Conservation (phyloP, 2,113 vertebrate species). For the Antechinus stuartii region DNA sequence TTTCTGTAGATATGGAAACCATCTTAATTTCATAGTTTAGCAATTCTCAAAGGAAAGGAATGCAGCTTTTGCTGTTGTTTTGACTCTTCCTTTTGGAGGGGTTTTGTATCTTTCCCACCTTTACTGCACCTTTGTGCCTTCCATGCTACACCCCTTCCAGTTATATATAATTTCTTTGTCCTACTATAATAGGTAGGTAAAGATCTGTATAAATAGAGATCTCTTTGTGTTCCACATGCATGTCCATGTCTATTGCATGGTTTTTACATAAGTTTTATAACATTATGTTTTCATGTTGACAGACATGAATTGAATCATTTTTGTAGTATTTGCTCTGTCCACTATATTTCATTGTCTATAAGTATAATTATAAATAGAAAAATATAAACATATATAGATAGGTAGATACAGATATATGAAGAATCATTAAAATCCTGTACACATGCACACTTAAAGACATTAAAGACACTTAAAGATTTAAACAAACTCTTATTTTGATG, state of each 20-base stretch:
- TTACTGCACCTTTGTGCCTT: not conserved
- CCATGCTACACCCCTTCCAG: not conserved
- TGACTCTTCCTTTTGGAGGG: not conserved
- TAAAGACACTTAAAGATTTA: too few relatives aligned
- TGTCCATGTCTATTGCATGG: too few relatives aligned
- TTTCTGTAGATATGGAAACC: not conserved
- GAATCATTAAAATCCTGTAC: not conserved
- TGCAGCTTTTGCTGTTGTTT: not conserved
- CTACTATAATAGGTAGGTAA: not conserved
- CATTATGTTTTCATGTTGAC: not conserved
- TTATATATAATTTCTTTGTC: not conserved
- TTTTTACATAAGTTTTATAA: not conserved
- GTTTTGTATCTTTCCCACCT: not conserved
- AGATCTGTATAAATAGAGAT: not conserved
- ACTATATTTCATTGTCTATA: not conserved
- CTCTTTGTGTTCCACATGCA: not conserved
- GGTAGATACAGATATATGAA: not conserved
- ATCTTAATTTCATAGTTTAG: not conserved
- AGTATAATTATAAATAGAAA: not conserved
- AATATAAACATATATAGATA: not conserved
- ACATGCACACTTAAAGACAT: not conserved
- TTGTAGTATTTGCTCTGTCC: not conserved
- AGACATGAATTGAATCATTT: not conserved
- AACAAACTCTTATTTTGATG: not conserved
- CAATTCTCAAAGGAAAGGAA: not conserved